Conservation (phyloP, 2,113 vertebrate genomes). For the Morone saxatilis region DNA sequence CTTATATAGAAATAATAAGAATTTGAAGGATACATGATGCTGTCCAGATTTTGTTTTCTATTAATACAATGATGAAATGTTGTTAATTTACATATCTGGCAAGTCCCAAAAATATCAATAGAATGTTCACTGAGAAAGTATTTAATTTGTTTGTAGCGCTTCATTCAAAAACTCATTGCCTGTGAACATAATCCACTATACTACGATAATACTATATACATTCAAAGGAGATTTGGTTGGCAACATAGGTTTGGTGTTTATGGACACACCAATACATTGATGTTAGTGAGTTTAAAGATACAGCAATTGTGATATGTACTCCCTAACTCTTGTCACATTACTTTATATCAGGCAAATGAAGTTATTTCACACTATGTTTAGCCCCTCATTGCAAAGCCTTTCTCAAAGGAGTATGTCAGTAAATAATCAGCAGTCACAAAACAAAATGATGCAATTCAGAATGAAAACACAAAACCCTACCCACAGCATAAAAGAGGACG, state of each 20-base stretch:
- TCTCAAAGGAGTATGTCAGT: conserved; percentile 30
- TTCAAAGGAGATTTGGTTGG: not conserved
- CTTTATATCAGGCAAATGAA: conserved; percentile 30
- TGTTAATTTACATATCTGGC: not conserved
- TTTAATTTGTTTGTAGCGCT: not conserved
- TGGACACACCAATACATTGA: not conserved
- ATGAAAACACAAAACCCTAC: not conserved
- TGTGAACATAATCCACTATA: not conserved
- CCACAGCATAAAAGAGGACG: too few species aligned
- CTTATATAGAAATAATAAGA: not conserved
- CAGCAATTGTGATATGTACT: not conserved
- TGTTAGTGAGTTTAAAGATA: not conserved
- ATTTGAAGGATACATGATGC: not conserved
- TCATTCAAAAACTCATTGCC: not conserved
- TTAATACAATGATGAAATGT: not conserved
- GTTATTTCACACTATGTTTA: conserved; percentile 34
- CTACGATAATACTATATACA: too few species aligned
- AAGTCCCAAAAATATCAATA: not conserved
- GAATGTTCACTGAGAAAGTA: not conserved
- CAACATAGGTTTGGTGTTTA: not conserved
- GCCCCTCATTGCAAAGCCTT: conserved; percentile 11
- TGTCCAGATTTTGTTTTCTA: not conserved
- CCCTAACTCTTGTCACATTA: conserved; percentile 17
- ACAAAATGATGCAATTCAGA: conserved; percentile 27
- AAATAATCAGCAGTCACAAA: conserved; percentile 31